Conservation (phyloP, 1,140 invertebrate genomes). For the Tribolium castaneum region DNA sequence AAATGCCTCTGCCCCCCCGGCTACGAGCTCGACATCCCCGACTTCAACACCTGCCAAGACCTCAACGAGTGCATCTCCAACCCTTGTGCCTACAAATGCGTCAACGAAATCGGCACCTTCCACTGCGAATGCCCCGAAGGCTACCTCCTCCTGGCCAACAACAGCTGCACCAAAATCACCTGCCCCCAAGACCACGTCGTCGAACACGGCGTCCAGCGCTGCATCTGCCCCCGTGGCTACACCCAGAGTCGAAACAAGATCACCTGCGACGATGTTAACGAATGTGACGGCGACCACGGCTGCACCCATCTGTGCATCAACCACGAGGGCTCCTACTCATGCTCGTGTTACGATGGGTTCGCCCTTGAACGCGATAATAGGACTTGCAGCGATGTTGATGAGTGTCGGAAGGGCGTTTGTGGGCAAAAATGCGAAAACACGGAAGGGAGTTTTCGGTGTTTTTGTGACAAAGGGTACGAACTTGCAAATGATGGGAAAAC, state of each 20-base stretch:
- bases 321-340: constrained; percentile 69
- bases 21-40: constrained; percentile 48
- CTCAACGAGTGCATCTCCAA: constrained; percentile 40
- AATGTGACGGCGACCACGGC: constrained; percentile 68
- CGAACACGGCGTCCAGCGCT: constrained; percentile 67
- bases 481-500: constrained; percentile 59
- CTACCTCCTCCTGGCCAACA: constrained; percentile 67
- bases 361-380: constrained; percentile 69
- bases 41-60: constrained; percentile 33
- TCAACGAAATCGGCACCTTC: constrained; percentile 56
- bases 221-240: constrained; percentile 80
- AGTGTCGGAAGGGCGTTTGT: constrained; percentile 76
- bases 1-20: constrained; percentile 60
- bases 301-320: constrained; percentile 41
- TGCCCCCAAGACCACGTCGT: constrained; percentile 23
- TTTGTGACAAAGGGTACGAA: constrained; percentile 67
- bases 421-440: constrained; percentile 73
- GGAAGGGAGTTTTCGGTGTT: constrained; percentile 72
- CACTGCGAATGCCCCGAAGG: constrained; percentile 64
- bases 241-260: constrained; percentile 68
- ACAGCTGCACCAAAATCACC: background rate
- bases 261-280: constrained; percentile 78
- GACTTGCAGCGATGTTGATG: constrained; percentile 79
- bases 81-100: constrained; percentile 55
- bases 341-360: constrained; percentile 81